A percentile compares a stretch with the other conserved stretches of the same genome.
These are phyloP conservation scores for Rhinogobio ventralis DNA, from an alignment of 2,797 vertebrate genomes.

Conservation along the genomic window DNA sequence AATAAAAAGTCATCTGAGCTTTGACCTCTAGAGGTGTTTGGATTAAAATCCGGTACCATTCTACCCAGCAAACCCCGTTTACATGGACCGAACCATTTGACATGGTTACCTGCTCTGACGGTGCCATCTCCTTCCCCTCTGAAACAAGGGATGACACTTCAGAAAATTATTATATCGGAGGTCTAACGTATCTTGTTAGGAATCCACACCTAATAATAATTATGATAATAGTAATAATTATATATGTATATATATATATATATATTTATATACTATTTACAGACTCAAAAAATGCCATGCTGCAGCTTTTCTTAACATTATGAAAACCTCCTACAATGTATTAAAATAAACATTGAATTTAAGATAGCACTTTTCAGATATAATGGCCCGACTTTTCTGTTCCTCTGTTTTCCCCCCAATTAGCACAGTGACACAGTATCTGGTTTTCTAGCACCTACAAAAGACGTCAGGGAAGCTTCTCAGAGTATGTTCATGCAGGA, in stretches of 20 bases:
- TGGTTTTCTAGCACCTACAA: conserved; percentile 94
- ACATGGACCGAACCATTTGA: conserved; percentile 78
- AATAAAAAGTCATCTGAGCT: conserved; percentile 45
- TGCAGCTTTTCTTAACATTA: conserved; percentile 95
- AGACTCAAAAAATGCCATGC: conserved; percentile 97
- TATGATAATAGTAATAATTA: conserved; percentile 84
- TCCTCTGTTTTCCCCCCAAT: conserved; percentile 70
- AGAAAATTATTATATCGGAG: conserved; percentile 80
- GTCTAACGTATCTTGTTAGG: conserved; percentile 91
- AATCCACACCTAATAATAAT: conserved; percentile 97
- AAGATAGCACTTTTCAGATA: conserved; percentile 97
- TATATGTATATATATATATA: conserved; percentile 90
- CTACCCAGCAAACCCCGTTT: conserved; percentile 73
- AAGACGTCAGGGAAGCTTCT: conserved; percentile 84
- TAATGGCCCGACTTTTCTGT: conserved; percentile 82
- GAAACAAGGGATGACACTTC: conserved; percentile 95
- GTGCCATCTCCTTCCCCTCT: conserved; percentile 89
- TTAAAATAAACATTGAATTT: conserved; percentile 99
- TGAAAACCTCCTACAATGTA: conserved; percentile 98
- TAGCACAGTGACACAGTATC: conserved; percentile 92
- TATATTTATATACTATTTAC: conserved; percentile 96
- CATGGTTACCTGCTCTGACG: conserved; percentile 81
- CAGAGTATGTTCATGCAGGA: conserved; percentile 92
- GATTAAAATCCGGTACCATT: conserved; percentile 63
- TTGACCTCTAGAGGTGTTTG: conserved; percentile 45